Base-by-base conservation (phyloP, 2,797 vertebrate genomes). In the Adelosebastes latens region DNA sequence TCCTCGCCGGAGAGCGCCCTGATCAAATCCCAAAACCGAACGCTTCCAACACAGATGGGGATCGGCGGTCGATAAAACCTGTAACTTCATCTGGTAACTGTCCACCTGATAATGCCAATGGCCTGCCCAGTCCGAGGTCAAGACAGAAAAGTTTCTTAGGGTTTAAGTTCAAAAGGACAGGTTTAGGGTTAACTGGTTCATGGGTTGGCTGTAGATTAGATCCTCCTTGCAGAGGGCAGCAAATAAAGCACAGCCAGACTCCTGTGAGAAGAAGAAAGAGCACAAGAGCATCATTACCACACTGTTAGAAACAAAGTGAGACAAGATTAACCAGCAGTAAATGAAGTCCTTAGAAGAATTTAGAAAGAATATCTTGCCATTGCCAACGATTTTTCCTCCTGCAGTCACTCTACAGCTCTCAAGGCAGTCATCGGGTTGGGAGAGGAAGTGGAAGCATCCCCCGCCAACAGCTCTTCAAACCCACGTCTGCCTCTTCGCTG, bases 201-300 rank as follows among this genome's bases (percentile, higher is more conserved):
- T 79, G 81, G 83, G 87, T 62, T 72, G 90, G 85, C 88, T 84
- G 89, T 85, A 71, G 81, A 82, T 86, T 74, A 83, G 74, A 92
- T 93, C 89, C 90, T 92, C 91, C 62, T 90, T 64, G 68, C 73
- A 86, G 91, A 92, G 91, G 91, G 89, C 92, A 92, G 92, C 92
- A 87, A 87, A 87, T 84, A 86, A 87, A 92, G 87, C 77, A 88
- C 87, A 91, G 91, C 90, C 90, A 81, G 82, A 88, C 81, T 72
- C 90, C 92, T 94, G 82, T 3, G 32, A 63, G 25, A 56, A 71
- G 24, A 55, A 70, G 8, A 77, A 16, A 77, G 13, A 73, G 16
- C 49, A 80, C 22, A 22, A 66, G 22, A 55, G 7, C 18, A 55
- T 65, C 14, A 60, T 65, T 42, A 81, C 16, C n/a, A 39, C 6